Evolutionary conservation across 2,888 invertebrate genomes (phyloP).

Genomic region (Eurois occulta): DNA sequence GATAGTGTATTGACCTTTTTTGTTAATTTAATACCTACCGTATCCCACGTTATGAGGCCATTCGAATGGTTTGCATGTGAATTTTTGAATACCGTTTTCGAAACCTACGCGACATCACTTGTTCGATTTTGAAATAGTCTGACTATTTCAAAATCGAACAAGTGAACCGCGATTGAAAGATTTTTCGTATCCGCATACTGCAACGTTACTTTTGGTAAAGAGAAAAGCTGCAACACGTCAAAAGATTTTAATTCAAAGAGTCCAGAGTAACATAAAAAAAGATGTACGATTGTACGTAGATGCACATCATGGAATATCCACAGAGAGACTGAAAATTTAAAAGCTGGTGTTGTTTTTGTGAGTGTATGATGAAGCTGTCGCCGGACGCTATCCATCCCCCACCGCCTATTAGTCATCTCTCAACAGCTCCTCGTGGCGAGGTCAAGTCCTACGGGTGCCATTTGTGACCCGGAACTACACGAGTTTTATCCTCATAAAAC

Average conservation of each 20-base stretch:
- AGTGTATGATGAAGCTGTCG: constrained; percentile 20
- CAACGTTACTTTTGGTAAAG: background rate
- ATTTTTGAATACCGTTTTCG: constrained; percentile 16
- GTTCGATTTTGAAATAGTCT: too few species aligned
- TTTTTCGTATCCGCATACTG: background rate
- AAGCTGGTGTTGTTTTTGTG: constrained; percentile 10
- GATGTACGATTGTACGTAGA: too few species aligned
- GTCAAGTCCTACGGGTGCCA: constrained; percentile 57
- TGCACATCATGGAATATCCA: background rate
- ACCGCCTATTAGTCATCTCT: constrained; percentile 53
- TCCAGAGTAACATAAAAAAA: background rate
- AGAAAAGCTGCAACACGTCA: background rate
- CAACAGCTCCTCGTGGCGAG: constrained; percentile 36
- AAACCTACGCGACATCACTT: background rate
- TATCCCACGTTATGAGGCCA: background rate
- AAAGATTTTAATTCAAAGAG: background rate
- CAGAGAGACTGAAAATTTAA: constrained; percentile 6
- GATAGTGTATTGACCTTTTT: background rate
- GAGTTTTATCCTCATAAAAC: constrained; percentile 43
- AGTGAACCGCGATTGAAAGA: constrained; percentile 2
- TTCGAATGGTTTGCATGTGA: background rate
- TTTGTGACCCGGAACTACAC: constrained; percentile 52
- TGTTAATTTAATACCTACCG: background rate
- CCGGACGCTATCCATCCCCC: constrained; percentile 43
- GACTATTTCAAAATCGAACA: constrained; percentile 6